phyloP scores from a whole-genome alignment of 1,140 invertebrate genomes.

The Pentalonia nigronervosa region DNA sequence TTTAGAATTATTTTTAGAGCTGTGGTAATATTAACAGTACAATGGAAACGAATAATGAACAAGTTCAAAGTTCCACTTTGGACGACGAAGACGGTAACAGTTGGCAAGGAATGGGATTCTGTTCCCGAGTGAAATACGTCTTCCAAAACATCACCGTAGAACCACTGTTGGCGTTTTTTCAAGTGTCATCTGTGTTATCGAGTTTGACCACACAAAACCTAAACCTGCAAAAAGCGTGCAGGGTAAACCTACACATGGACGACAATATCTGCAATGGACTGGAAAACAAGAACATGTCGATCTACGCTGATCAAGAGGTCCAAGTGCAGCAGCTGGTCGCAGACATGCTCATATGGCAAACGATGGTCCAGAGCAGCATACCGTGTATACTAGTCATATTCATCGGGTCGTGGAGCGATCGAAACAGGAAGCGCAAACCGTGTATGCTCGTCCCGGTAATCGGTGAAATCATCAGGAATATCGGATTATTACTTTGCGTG shows the following conservation, averaged over 20 bases:
- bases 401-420: slow-evolving; percentile 68
- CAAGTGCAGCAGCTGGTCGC: slow-evolving; percentile 78
- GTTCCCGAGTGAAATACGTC: neutral
- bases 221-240: slow-evolving; percentile 83
- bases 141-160: slow-evolving; percentile 76
- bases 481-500: slow-evolving; percentile 80
- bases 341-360: slow-evolving; percentile 81
- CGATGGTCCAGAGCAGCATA: slow-evolving; percentile 76
- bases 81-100: neutral
- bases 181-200: slow-evolving; percentile 79
- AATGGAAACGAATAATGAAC: neutral
- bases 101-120: neutral
- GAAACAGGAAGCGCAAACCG: slow-evolving; percentile 77
- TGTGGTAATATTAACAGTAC: neutral
- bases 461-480: slow-evolving; percentile 78
- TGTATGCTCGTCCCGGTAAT: slow-evolving; percentile 84
- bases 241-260: slow-evolving; percentile 77
- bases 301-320: slow-evolving; percentile 75
- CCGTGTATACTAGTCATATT: slow-evolving; percentile 80
- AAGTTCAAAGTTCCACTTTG: neutral
- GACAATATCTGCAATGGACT: slow-evolving; percentile 75
- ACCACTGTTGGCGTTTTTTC: slow-evolving; percentile 78
- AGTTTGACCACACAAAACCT: slow-evolving; percentile 80
- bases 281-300: slow-evolving; percentile 73
- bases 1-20: neutral